A percentile compares a stretch with the other conserved stretches of the same genome.
phyloP scores from a whole-genome alignment of 2,888 invertebrate genomes.

The Linnaemya vulpina region DNA sequence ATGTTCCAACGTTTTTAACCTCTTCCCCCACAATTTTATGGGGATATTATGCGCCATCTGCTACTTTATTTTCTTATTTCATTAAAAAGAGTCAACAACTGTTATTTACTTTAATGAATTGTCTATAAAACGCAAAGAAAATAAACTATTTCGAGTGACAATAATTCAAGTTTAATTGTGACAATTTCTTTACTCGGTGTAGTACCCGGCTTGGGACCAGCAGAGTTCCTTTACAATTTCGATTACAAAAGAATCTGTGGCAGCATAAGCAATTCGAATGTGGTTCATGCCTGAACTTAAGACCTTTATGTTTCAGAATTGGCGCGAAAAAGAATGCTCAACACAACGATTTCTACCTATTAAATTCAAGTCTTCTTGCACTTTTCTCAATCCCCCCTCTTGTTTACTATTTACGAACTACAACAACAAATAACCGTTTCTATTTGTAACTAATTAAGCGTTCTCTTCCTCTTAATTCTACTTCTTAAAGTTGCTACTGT shows the following conservation, averaged over 20 bases:
- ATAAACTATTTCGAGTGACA: background rate
- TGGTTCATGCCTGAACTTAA: too few species aligned
- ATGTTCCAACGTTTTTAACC: background rate
- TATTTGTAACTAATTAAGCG: constrained; percentile 41
- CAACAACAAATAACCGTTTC: constrained; percentile 14
- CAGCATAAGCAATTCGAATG: too few species aligned
- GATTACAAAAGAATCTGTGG: too few species aligned
- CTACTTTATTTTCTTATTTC: background rate
- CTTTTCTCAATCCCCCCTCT: constrained; percentile 6
- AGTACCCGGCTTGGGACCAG: background rate
- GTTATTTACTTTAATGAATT: constrained; percentile 10
- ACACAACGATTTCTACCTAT: too few species aligned
- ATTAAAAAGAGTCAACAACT: constrained; percentile 46
- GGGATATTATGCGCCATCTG: background rate
- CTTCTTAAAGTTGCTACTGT: background rate
- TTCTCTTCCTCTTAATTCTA: constrained; percentile 7
- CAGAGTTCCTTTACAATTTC: too few species aligned
- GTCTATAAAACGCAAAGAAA: background rate
- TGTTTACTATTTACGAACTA: background rate
- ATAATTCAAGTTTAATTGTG: too few species aligned
- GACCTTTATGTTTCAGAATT: too few species aligned
- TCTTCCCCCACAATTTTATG: too few species aligned
- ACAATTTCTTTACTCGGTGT: background rate
- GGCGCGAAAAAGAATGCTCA: background rate
- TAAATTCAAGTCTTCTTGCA: background rate